Evolutionary conservation across 1,140 invertebrate species (phyloP).

Genomic region (Liolophura sinensis): DNA sequence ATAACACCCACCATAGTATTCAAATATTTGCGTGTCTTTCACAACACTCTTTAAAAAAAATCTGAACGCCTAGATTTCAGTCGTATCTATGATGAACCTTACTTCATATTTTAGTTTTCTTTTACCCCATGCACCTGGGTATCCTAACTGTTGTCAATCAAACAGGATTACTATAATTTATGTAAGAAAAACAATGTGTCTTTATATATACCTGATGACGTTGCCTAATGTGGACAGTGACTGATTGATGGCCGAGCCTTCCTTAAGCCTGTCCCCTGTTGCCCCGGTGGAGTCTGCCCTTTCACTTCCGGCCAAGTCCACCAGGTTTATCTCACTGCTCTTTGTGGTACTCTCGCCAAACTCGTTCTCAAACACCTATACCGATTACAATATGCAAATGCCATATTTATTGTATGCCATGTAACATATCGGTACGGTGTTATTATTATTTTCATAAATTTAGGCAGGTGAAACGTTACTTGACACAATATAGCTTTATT

Average conservation of each 20-base stretch:
- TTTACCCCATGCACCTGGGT: neutral
- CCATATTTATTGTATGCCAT: neutral
- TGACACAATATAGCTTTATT: too few relatives aligned
- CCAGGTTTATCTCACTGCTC: constrained; percentile 64
- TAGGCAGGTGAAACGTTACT: too few relatives aligned
- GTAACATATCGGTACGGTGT: too few relatives aligned
- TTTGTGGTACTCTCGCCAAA: constrained; percentile 62
- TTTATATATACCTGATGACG: constrained; percentile 36
- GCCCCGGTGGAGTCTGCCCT: constrained; percentile 61
- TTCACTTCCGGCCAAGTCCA: constrained; percentile 69
- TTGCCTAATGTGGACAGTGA: constrained; percentile 64
- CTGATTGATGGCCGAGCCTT: constrained; percentile 66
- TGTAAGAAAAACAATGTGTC: neutral
- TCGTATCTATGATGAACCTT: too few relatives aligned
- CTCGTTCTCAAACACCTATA: constrained; percentile 56
- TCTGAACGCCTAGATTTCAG: too few relatives aligned
- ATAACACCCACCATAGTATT: too few relatives aligned
- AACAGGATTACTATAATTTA: neutral
- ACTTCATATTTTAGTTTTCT: too few relatives aligned
- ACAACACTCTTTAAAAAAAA: too few relatives aligned
- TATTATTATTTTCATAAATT: too few relatives aligned
- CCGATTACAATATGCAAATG: neutral
- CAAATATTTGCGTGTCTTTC: too few relatives aligned
- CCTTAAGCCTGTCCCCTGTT: constrained; percentile 64
- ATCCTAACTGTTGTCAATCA: neutral